Percentiles rank a stretch among this genome's conserved stretches.
These are phyloP conservation scores for Eulemur rubriventer DNA, from an alignment of 2,797 vertebrate species.

Conservation along the genomic window DNA sequence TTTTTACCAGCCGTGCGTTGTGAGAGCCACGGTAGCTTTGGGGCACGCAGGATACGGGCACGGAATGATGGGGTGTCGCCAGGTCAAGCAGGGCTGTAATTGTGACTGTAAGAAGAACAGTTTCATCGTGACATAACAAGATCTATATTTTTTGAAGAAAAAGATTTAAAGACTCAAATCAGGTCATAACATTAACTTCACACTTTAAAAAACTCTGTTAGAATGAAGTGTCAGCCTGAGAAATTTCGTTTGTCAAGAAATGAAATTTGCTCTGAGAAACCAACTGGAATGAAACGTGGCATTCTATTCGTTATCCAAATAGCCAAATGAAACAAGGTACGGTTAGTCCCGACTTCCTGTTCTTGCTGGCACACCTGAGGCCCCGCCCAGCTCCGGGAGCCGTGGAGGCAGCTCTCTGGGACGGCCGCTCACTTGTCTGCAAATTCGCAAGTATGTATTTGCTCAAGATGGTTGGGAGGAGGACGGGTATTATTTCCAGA, in stretches of 20 bases:
- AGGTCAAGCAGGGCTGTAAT: neutral
- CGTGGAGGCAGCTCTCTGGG: neutral
- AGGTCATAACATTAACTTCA: neutral
- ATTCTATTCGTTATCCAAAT: constrained; percentile 63
- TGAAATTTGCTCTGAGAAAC: constrained; percentile 11
- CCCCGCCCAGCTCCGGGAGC: constrained; percentile 11
- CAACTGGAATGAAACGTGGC: constrained; percentile 17
- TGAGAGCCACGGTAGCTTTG: neutral
- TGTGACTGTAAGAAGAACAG: neutral
- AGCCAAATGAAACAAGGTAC: constrained; percentile 49
- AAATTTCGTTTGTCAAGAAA: neutral
- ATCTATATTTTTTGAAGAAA: neutral
- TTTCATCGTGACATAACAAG: neutral
- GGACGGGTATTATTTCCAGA: neutral
- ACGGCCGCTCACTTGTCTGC: constrained; percentile 24
- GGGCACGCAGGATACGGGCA: neutral
- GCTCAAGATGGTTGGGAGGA: neutral
- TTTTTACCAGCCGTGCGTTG: neutral
- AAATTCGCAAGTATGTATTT: constrained; percentile 38
- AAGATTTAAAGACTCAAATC: neutral
- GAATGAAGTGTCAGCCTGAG: constrained; percentile 4
- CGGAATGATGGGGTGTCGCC: neutral
- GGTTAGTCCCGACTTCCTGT: constrained; percentile 65
- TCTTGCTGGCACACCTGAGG: neutral
- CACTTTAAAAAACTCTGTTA: neutral